Evolutionary conservation across 2,113 vertebrate species (phyloP).

Genomic region (Sitta europaea): DNA sequence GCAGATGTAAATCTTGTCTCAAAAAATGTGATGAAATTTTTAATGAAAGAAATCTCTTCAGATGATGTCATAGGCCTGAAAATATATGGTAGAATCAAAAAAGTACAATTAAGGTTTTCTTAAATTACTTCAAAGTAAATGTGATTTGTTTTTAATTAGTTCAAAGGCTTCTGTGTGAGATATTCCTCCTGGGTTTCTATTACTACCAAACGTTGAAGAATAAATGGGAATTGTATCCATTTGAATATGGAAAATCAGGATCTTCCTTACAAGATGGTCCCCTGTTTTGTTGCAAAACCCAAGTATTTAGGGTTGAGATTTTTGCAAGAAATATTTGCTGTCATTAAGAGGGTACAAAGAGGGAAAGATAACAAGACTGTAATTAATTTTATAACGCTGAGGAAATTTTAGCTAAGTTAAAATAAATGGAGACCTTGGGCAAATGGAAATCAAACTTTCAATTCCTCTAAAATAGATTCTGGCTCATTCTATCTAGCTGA

Average conservation of each 20-base stretch:
- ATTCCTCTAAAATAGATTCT: background rate
- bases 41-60: background rate
- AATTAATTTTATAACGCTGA: background rate
- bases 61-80: background rate
- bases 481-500: background rate
- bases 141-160: background rate
- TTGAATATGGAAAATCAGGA: background rate
- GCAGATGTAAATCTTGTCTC: background rate
- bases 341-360: background rate
- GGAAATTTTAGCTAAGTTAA: background rate
- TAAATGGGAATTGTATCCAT: background rate
- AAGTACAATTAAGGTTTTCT: background rate
- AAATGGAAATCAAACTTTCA: constrained; percentile 4
- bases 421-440: background rate
- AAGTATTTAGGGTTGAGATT: background rate
- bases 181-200: background rate
- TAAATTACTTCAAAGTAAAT: background rate
- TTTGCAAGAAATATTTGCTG: background rate
- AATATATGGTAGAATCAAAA: background rate
- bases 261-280: background rate
- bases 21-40: background rate
- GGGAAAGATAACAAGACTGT: background rate
- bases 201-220: accelerated
- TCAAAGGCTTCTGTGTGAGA: background rate
- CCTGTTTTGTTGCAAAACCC: background rate